Evolutionary conservation across 2,888 invertebrate species (phyloP).

Genomic region (Julus scanicus): DNA sequence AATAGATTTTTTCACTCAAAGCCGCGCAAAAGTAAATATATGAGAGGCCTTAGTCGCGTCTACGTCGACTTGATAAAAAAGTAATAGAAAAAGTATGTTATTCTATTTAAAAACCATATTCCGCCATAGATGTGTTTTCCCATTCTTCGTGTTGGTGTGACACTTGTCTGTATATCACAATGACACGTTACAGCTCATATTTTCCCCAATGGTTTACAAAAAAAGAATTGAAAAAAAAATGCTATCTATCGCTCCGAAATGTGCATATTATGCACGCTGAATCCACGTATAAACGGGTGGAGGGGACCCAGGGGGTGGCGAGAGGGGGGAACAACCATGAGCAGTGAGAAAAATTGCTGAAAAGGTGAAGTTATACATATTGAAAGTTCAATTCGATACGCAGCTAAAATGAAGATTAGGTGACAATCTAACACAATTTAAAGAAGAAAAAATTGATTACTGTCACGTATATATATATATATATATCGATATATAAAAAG

Average conservation of each 20-base stretch:
- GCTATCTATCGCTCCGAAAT: conserved; percentile 50
- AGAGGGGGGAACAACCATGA: neutral
- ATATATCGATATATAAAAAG: neutral
- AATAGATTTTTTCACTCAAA: conserved; percentile 40
- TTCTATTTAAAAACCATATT: conserved; percentile 46
- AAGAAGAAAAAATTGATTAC: conserved; percentile 50
- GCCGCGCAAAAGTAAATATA: conserved; percentile 50
- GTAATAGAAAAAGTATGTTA: conserved; percentile 52
- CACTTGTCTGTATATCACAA: conserved; percentile 51
- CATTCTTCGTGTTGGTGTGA: conserved; percentile 47
- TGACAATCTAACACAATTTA: conserved; percentile 53
- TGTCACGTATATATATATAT: conserved; percentile 37
- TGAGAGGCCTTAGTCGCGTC: neutral
- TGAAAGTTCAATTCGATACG: conserved; percentile 53
- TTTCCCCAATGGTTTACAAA: conserved; percentile 53
- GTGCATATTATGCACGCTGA: conserved; percentile 43
- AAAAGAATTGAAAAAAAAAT: conserved; percentile 40
- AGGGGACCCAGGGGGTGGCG: neutral
- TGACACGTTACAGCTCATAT: conserved; percentile 55
- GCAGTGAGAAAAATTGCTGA: neutral
- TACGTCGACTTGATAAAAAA: conserved; percentile 48
- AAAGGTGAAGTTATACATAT: conserved; percentile 41
- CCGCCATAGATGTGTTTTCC: conserved; percentile 6
- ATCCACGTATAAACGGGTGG: conserved; percentile 44
- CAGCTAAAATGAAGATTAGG: conserved; percentile 53